A percentile compares a stretch with the other conserved stretches of the same genome.
phyloP scores from a whole-genome alignment of 92 coral and sea anemone genomes.

The Zoanthus solanderi region DNA sequence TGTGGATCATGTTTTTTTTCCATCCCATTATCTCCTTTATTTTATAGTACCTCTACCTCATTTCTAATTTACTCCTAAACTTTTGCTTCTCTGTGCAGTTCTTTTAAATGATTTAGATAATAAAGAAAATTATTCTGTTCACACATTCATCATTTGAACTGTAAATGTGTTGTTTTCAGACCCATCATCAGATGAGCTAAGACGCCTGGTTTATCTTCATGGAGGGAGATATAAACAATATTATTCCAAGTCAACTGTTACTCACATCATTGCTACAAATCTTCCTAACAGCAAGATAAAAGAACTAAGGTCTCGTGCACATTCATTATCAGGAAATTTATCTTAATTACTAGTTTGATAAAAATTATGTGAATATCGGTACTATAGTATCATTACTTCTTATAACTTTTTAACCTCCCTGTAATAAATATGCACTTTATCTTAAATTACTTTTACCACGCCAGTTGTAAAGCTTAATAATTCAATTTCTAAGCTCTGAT shows the following conservation, averaged over 20 bases:
- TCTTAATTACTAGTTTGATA: too few species aligned
- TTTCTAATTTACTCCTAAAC: neutral
- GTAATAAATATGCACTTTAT: too few species aligned
- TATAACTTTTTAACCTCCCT: too few species aligned
- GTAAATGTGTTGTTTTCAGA: slow-evolving; percentile 48
- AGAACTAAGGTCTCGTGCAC: slow-evolving; percentile 72
- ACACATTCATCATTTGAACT: neutral
- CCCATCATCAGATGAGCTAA: slow-evolving; percentile 94
- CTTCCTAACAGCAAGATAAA: slow-evolving; percentile 92
- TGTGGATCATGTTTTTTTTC: neutral
- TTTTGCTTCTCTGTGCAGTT: too few species aligned
- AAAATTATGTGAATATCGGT: too few species aligned
- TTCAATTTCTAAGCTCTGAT: too few species aligned
- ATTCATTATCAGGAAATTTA: neutral
- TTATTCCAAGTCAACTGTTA: slow-evolving; percentile 83
- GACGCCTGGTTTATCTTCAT: slow-evolving; percentile 76
- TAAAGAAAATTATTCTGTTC: neutral
- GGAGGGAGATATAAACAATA: slow-evolving; percentile 94
- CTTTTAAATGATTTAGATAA: too few species aligned
- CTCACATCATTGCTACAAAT: slow-evolving; percentile 96
- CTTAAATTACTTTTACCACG: too few species aligned
- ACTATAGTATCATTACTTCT: too few species aligned
- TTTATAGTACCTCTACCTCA: neutral
- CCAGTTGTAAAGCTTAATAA: too few species aligned
- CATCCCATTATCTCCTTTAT: neutral